Base-by-base conservation (phyloP, 2,113 vertebrate genomes). In the Thryonomys swinderianus region DNA sequence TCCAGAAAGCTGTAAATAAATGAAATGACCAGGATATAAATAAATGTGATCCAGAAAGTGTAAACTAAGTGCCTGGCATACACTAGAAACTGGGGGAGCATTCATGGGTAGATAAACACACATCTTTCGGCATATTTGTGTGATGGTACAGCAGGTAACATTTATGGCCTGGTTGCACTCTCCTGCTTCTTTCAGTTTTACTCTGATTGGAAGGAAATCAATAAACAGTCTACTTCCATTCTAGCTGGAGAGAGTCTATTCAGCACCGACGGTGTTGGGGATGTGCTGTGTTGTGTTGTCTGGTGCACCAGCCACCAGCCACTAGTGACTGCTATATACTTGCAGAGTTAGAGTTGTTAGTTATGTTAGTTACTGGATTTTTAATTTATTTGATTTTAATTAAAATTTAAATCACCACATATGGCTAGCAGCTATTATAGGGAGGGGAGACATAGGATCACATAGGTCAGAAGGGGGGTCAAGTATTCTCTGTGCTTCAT, bases 141-240 rank as follows among this genome's bases (percentile, higher is more conserved):
- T 79, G 37, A 84, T 32, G 30, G 66, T 76, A 25, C 17, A 32
- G 10, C 16, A 12, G 6, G 37, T 18, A 4, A 2, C 18, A 34
- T 23, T 59, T 10, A 20, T 51, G 51, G 20, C 51, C 34, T 0
- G 0, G 5, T 79, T 25, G 16, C 6, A 16, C 32, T 57, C 0
- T 17, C 42, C 67, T 9, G 17, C 6, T 62, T 40, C 55, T 91
- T 48, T 74, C 32, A 7, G 14, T 40, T 69, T 85, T 55, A 8
- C 57, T 66, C 0, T 51, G 51, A 79, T 71, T n/a, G 53, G 55
- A 55, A 89, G 9, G 48, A 91, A 74, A 51, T 79, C 53, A 71
- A 0, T 59, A 7, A 88, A 34, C 67, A 48, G 48, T 62, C 59
- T 6, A 10, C 12, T 18, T 67, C 20, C 59, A 23, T 11, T 34